These are phyloP conservation scores for Orchesellides sinensis DNA, from an alignment of 2,888 invertebrate species.

Conservation along the genomic window DNA sequence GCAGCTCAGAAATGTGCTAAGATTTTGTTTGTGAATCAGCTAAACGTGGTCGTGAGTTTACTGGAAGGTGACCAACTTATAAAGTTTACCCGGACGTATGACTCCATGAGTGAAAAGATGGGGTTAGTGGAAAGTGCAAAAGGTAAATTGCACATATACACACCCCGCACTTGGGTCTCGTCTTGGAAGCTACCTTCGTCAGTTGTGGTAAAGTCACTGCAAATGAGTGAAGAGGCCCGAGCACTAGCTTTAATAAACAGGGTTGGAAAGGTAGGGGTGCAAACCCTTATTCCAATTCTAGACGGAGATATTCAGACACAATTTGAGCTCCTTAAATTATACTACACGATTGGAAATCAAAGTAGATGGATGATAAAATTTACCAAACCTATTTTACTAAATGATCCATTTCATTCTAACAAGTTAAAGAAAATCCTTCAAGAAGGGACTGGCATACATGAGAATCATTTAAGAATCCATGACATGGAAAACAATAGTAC, in stretches of 20 bases:
- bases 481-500: not conserved
- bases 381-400: slow-evolving; percentile 61
- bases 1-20: slow-evolving; percentile 43
- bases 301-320: slow-evolving; percentile 60
- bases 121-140: not conserved
- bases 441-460: slow-evolving; percentile 27
- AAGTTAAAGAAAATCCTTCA: slow-evolving; percentile 51
- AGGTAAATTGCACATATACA: slow-evolving; percentile 25
- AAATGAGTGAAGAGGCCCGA: slow-evolving; percentile 70
- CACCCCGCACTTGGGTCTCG: slow-evolving; percentile 24
- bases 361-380: slow-evolving; percentile 53
- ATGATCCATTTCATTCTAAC: slow-evolving; percentile 37
- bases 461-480: slow-evolving; percentile 9
- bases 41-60: slow-evolving; percentile 53
- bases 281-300: slow-evolving; percentile 67
- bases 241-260: slow-evolving; percentile 68
- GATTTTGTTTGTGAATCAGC: slow-evolving; percentile 52
- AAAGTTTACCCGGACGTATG: slow-evolving; percentile 56
- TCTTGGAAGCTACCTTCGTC: slow-evolving; percentile 9
- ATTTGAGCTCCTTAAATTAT: slow-evolving; percentile 52
- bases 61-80: slow-evolving; percentile 42
- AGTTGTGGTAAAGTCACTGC: slow-evolving; percentile 57
- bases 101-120: not conserved
- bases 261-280: slow-evolving; percentile 68
- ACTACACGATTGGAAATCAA: slow-evolving; percentile 49